These are phyloP conservation scores for Caenorhabditis zanzibari DNA, from an alignment of 2,888 invertebrate species.

Conservation along the genomic window DNA sequence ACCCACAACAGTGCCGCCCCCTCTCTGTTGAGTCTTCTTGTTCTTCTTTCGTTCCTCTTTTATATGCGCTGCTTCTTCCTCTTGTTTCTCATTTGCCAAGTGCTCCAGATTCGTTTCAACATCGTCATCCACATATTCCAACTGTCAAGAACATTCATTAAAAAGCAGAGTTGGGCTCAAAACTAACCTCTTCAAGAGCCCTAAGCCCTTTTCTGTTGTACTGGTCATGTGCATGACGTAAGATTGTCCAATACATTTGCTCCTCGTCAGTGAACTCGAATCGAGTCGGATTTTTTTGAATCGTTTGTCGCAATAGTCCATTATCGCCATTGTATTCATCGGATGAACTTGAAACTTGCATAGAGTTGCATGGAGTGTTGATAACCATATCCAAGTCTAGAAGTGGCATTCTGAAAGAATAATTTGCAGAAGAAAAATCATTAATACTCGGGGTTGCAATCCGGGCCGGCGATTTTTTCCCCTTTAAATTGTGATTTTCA, in stretches of 20 bases:
- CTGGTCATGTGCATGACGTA: constrained; percentile 79
- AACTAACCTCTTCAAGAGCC: constrained; percentile 76
- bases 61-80: constrained; percentile 69
- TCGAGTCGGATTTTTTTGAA: constrained; percentile 79
- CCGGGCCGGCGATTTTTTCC: too few relatives aligned
- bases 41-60: constrained; percentile 59
- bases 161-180: not conserved
- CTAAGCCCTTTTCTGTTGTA: constrained; percentile 71
- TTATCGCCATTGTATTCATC: constrained; percentile 37
- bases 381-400: constrained; percentile 96
- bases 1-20: constrained; percentile 64
- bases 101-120: constrained; percentile 76
- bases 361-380: constrained; percentile 92
- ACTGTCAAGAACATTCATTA: constrained; percentile 67
- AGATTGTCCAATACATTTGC: constrained; percentile 89
- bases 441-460: too few relatives aligned
- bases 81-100: constrained; percentile 79
- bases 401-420: constrained; percentile 89
- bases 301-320: constrained; percentile 59
- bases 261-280: constrained; percentile 91
- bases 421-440: too few relatives aligned
- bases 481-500: too few relatives aligned
- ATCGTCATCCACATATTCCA: constrained; percentile 78
- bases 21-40: constrained; percentile 17
- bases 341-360: constrained; percentile 85